Base-by-base conservation (phyloP, 2,113 vertebrate genomes). In the Perognathus longimembris region DNA sequence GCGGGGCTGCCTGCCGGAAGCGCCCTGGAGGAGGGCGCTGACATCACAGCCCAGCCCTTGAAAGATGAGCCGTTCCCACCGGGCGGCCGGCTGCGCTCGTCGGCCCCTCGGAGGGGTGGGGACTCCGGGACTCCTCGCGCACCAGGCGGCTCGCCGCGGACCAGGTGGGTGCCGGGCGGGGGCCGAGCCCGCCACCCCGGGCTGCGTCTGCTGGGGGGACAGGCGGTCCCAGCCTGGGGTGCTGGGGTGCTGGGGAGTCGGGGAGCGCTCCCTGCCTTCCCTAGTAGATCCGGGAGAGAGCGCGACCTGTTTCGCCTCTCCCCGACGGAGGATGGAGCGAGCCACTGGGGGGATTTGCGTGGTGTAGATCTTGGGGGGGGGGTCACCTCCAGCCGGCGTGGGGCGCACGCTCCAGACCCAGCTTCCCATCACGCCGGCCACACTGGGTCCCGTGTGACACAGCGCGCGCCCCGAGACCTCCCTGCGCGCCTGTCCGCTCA, bases 31-130 rank as follows among this genome's bases (percentile, higher is more conserved):
- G 87, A 93, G 84, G 86, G 71, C 0, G 89, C 54, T 96, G 96
- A 97, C 96, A 90, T 97, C 96, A 97, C 84, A 3, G 9, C 71
- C 89, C 94, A 94, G 95, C 96, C 96, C 96, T 97, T 97, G 96
- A 97, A 97, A 97, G 96, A 97, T 97, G 96, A 97, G 96, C 96
- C 64, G 67, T 81, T 90, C 85, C 74, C 82, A 0, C 54, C 74
- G 54, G 64, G 50, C 24, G 81, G 81, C 63, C 40, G 85, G 89
- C 80, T 59, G 17, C 4, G 54, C 83, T 89, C 71, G 73, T 32
- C 22, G 75, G 88, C 42, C 40, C 38, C 32, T 30, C 75, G 42
- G 50, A 40, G 70, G 28, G 11, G 45, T 64, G 90, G 79, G 61
- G 71, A 73, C 30, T 0, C 7, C 0, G 63, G 5, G 3, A 20